phyloP scores from a whole-genome alignment of 2,113 vertebrate genomes.

The Syngnathus scovelli region DNA sequence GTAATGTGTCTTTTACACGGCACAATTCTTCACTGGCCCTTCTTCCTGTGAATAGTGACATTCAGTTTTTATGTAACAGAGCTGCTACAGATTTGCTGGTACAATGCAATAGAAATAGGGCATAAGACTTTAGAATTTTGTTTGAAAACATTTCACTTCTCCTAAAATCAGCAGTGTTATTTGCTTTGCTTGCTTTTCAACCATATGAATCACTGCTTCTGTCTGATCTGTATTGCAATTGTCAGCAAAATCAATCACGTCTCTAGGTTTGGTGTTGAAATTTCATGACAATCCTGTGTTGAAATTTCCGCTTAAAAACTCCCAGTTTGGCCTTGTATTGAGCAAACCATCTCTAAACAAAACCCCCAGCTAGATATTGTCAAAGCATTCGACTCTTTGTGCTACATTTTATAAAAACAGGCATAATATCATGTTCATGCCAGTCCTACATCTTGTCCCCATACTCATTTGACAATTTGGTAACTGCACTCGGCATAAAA shows the following conservation, averaged over 20 bases:
- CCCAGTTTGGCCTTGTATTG: slow-evolving; percentile 22
- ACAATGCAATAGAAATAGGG: neutral
- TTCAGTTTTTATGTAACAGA: neutral
- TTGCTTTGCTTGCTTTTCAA: slow-evolving; percentile 4
- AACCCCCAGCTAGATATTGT: neutral
- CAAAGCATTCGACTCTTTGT: slow-evolving; percentile 15
- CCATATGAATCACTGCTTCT: slow-evolving; percentile 1
- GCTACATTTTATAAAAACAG: neutral
- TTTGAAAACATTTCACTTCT: neutral
- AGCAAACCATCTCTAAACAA: slow-evolving; percentile 12
- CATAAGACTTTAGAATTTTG: neutral
- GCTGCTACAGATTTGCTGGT: neutral
- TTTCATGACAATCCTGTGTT: slow-evolving; percentile 39
- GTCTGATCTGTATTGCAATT: neutral
- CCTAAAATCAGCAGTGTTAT: slow-evolving; percentile 2
- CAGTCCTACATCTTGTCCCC: too few species aligned
- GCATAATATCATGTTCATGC: too few species aligned
- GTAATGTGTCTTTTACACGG: neutral
- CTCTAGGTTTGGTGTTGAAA: slow-evolving; percentile 25
- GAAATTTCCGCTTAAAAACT: slow-evolving; percentile 44
- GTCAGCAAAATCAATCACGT: neutral
- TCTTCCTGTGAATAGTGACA: neutral
- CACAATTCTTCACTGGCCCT: neutral
- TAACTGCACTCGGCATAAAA: too few species aligned
- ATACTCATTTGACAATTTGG: too few species aligned